Base-by-base conservation (phyloP, 2,113 vertebrate species). In the Helogale parvula region DNA sequence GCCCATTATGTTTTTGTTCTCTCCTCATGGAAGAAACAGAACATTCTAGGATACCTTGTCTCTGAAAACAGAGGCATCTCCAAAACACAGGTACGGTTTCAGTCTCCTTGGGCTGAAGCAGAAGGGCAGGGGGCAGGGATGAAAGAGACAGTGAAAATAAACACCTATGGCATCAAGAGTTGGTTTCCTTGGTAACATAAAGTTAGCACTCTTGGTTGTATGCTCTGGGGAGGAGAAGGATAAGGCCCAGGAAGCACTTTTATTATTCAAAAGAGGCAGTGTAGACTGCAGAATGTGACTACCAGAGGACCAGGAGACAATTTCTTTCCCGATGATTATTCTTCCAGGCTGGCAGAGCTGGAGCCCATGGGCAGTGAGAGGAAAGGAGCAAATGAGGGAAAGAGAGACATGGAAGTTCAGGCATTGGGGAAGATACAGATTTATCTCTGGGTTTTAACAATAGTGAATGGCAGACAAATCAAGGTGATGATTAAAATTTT, bases 401-500 rank as follows among this genome's bases (percentile, higher is more conserved):
- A 91, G 68, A 12, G 17, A 93, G 35, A 80, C 93, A 25, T 6
- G 54, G 94, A 95, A 97, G 89, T 38, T 72, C 8, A 88, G 95
- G 6, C 7, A 47, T 1, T n/a, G 7, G 33, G n/a, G 25, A 80
- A 27, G 41, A 33, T 3, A 41, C 17, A 63, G n/a, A 81, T 33
- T 92, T 79, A 4, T 93, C 29, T 50, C 66, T 69, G 63, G 88
- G 41, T 85, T 74, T 88, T 29, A 16, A 85, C 17, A 65, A 80
- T 12, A 89, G 54, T 54, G 71, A 89, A 63, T 3, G 15, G 38
- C 15, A 80, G 10, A 38, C 17, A 96, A 88, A 66, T 81, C 31
- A 88, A 50, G 14, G 47, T 38, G 27, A 89, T 27, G 29, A 11
- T 63, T 16, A 9, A 82, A 71, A 57, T 16, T 45, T 89, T 89